Percentiles rank a stretch among this genome's conserved stretches.
phyloP scores from a whole-genome alignment of 2,113 vertebrate genomes.

The Colius striatus region DNA sequence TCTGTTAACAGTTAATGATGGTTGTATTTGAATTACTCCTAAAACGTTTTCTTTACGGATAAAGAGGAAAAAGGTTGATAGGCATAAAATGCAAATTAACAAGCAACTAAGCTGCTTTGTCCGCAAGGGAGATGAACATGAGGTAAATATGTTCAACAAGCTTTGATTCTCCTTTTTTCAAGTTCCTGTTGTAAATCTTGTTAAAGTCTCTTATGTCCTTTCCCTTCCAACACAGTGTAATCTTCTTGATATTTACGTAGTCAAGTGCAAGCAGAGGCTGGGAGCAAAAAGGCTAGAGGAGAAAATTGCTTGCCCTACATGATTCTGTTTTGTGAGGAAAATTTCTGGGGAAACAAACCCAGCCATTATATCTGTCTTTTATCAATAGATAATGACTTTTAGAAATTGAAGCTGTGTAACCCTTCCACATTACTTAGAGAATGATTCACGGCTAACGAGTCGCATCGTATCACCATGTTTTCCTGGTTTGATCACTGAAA shows the following conservation, averaged over 20 bases:
- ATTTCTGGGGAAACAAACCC: background rate
- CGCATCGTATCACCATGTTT: background rate
- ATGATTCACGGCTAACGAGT: background rate
- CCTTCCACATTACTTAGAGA: background rate
- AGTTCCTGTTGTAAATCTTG: background rate
- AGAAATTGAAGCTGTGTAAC: background rate
- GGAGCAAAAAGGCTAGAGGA: background rate
- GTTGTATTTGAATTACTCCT: slow-evolving; percentile 8
- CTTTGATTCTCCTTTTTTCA: background rate
- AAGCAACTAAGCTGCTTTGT: background rate
- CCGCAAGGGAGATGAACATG: background rate
- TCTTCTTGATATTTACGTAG: slow-evolving; percentile 53
- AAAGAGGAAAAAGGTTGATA: background rate
- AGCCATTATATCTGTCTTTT: background rate
- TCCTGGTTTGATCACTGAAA: background rate
- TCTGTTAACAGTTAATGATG: background rate
- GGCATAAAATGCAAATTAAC: slow-evolving; percentile 23
- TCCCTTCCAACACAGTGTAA: background rate
- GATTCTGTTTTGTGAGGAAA: background rate
- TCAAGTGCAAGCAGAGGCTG: background rate
- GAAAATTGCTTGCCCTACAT: background rate
- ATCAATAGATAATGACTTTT: background rate
- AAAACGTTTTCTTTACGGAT: background rate
- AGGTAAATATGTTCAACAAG: background rate
- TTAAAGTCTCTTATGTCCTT: slow-evolving; percentile 26